Conservation (phyloP, 2,113 vertebrate genomes). For the Sclerurus mexicanus region DNA sequence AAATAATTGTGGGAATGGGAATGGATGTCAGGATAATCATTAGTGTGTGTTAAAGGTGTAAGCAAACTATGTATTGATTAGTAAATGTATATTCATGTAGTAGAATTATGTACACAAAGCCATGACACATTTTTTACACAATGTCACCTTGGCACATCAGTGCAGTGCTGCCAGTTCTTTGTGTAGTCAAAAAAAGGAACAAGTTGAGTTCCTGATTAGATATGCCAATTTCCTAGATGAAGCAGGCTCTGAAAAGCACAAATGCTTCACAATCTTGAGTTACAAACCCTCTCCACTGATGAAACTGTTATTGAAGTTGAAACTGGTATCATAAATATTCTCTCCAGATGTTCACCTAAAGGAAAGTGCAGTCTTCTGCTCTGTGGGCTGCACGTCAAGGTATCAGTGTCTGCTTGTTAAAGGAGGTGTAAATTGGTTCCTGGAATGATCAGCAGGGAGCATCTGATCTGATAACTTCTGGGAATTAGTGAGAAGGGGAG, state of each 20-base stretch:
- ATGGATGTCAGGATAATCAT: background rate
- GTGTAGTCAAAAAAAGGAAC: background rate
- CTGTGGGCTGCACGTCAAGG: background rate
- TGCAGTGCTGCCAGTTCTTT: background rate
- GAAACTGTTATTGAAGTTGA: background rate
- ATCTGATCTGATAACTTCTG: background rate
- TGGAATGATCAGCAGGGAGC: background rate
- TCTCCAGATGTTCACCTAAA: background rate
- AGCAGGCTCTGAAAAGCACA: background rate
- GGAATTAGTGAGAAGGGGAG: background rate
- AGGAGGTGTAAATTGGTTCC: background rate
- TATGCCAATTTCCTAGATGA: background rate
- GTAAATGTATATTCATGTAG: background rate
- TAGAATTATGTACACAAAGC: background rate
- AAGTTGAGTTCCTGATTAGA: background rate
- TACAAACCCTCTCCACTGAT: background rate
- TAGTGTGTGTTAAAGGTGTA: background rate
- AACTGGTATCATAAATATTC: background rate
- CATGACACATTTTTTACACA: background rate
- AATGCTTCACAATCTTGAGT: background rate
- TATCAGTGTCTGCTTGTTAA: background rate
- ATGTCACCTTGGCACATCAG: background rate
- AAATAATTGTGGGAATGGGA: background rate
- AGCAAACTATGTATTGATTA: background rate
- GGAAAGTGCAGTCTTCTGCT: background rate